Percentiles rank a stretch among this genome's conserved stretches.
phyloP scores from a whole-genome alignment of 1,140 invertebrate genomes.

The Lepidurus arcticus region DNA sequence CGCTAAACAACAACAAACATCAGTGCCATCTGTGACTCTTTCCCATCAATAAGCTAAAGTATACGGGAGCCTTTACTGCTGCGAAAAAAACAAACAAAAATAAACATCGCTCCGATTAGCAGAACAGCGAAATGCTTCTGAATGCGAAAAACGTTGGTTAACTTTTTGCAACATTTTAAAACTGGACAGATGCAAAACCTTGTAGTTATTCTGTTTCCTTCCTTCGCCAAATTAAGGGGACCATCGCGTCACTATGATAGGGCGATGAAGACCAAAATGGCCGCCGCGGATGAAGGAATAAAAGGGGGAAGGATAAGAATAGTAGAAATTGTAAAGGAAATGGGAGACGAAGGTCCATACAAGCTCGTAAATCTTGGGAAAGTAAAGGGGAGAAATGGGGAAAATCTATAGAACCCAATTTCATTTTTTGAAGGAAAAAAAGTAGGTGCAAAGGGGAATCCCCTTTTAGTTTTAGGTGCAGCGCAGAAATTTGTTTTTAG shows the following conservation, averaged over 20 bases:
- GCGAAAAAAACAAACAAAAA: too few relatives aligned
- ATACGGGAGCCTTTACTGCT: too few relatives aligned
- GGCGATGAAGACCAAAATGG: neutral
- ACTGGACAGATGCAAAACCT: neutral
- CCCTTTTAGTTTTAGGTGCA: neutral
- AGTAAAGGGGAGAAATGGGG: neutral
- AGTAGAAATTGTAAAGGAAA: conserved; percentile 10
- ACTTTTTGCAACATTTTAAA: neutral
- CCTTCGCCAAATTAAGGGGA: neutral
- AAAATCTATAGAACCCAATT: too few relatives aligned
- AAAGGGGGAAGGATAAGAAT: neutral
- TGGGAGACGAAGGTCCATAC: neutral
- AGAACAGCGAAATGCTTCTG: too few relatives aligned
- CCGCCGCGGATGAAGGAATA: neutral
- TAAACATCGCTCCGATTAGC: too few relatives aligned
- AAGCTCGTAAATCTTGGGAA: conserved; percentile 14
- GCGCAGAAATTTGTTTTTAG: neutral
- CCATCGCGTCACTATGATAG: neutral
- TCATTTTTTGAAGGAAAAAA: neutral
- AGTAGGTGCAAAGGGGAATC: conserved; percentile 1
- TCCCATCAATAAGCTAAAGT: too few relatives aligned
- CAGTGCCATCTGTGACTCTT: too few relatives aligned
- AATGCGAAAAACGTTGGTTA: too few relatives aligned
- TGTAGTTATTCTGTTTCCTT: neutral
- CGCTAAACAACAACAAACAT: too few relatives aligned